These are phyloP conservation scores for Ophion slaviceki DNA, from an alignment of 2,888 invertebrate species.

Conservation along the genomic window DNA sequence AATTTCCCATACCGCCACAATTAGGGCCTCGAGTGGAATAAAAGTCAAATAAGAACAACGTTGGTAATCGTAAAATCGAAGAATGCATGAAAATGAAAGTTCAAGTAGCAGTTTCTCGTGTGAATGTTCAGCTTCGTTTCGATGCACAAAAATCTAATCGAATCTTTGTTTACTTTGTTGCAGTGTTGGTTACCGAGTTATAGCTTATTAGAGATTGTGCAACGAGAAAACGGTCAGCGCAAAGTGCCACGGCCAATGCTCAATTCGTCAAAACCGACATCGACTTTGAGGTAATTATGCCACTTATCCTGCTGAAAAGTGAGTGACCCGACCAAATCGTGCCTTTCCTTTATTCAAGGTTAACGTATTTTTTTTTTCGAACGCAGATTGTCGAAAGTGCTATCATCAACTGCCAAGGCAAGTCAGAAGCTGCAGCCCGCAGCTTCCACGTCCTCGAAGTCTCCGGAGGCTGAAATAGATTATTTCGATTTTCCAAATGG, in stretches of 20 bases:
- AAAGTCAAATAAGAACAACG: conserved; percentile 5
- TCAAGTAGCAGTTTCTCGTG: too few relatives aligned
- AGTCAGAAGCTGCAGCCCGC: conserved; percentile 72
- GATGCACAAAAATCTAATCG: conserved; percentile 24
- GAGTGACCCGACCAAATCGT: not conserved
- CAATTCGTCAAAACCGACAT: conserved; percentile 76
- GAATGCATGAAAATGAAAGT: not conserved
- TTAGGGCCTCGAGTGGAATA: conserved; percentile 18
- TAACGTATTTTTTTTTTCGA: conserved; percentile 14
- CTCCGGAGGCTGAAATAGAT: conserved; percentile 80
- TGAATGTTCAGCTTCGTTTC: not conserved
- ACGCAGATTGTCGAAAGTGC: conserved; percentile 76
- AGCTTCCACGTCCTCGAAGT: conserved; percentile 72
- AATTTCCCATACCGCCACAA: not conserved
- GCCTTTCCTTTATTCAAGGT: not conserved
- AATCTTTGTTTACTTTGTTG: conserved; percentile 69
- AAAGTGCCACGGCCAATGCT: conserved; percentile 91
- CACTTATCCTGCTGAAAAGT: not conserved
- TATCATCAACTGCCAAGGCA: conserved; percentile 77
- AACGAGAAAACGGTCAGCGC: conserved; percentile 91
- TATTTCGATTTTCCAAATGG: conserved; percentile 77
- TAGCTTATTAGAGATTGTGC: conserved; percentile 92
- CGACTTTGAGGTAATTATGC: conserved; percentile 74
- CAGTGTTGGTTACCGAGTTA: conserved; percentile 96
- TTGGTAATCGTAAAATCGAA: not conserved